Base-by-base conservation (phyloP, 2,113 vertebrate genomes). In the Leucoraja erinaceus region DNA sequence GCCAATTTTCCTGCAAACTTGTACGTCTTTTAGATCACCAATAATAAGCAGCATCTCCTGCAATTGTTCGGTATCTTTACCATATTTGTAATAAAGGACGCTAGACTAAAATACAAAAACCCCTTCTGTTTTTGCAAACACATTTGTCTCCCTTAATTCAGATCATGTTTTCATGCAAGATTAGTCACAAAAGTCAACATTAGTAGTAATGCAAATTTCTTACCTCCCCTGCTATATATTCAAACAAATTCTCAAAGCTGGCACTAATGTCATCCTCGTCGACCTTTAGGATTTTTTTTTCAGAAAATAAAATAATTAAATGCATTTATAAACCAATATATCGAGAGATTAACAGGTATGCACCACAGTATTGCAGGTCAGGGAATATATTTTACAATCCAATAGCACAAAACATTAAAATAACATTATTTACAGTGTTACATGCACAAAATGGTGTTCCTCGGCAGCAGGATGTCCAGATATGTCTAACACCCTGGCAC, bases 201-300 rank as follows among this genome's bases (percentile, higher is more conserved):
- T 8, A 61, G 56, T 61, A 63, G 59, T 31, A 91, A 72, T 33
- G 93, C 22, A 54, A 31, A n/a, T 93, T 2, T 95, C 96, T 94
- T 93, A 97, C 97, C 93, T 94, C 96, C 93, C 97, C 97, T 1
- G 97, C 96, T 84, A 97, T 83, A 93, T 97, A 95, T 59, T 93
- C 94, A 91, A 97, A 97, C 93, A 97, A 93, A 93, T 93, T 96
- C 93, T 95, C 94, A 94, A 97, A 97, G 20, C 91, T 95, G 12
- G 95, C 94, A 0, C 96, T 95, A 0, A 97, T 97, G 93, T 96
- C 94, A 0, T 97, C 96, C 94, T 97, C 96, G 0, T 93, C 95
- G 54, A 95, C n/a, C 2, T 96, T 95, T 0, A 94, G 94, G 96
- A 88, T 18, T 31, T 66, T 63, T 66, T 63, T 66, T 79, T 14